Conservation (phyloP, 1,140 invertebrate genomes). For the Sycobia sp. region DNA sequence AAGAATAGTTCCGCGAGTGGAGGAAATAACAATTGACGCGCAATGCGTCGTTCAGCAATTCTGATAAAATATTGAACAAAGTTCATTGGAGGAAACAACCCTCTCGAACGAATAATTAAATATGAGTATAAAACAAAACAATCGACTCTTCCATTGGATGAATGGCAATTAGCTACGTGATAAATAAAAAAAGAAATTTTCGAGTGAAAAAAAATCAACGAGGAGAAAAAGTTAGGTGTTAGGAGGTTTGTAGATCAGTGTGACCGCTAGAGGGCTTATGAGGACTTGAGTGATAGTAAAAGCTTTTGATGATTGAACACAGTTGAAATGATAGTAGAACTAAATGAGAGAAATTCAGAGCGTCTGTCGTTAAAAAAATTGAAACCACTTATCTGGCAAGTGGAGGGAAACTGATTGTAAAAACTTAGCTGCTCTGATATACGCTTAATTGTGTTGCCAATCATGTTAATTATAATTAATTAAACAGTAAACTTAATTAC, state of each 20-base stretch:
- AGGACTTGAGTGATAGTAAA: background rate
- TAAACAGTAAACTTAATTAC: constrained; percentile 45
- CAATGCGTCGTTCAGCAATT: constrained; percentile 6
- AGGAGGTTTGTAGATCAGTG: background rate
- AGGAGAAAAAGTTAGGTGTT: background rate
- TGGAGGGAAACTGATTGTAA: constrained; percentile 31
- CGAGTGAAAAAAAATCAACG: constrained; percentile 5
- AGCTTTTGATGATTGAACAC: background rate
- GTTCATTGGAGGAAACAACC: background rate
- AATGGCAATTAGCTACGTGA: constrained; percentile 28
- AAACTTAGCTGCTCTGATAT: constrained; percentile 51
- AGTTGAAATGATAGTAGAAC: constrained; percentile 11
- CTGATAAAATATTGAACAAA: background rate
- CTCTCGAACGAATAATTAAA: constrained; percentile 1
- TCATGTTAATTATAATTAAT: constrained; percentile 48
- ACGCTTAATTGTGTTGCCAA: constrained; percentile 59
- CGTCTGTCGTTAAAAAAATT: background rate
- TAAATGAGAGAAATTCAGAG: background rate
- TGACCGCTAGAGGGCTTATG: background rate
- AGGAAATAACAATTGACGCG: background rate
- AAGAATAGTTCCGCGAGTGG: background rate
- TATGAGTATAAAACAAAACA: constrained; percentile 27
- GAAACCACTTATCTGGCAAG: constrained; percentile 2
- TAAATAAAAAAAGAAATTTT: constrained; percentile 24
- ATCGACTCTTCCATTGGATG: constrained; percentile 42